phyloP scores from a whole-genome alignment of 2,797 vertebrate species.

The Parauchenoglanis punctatus region DNA sequence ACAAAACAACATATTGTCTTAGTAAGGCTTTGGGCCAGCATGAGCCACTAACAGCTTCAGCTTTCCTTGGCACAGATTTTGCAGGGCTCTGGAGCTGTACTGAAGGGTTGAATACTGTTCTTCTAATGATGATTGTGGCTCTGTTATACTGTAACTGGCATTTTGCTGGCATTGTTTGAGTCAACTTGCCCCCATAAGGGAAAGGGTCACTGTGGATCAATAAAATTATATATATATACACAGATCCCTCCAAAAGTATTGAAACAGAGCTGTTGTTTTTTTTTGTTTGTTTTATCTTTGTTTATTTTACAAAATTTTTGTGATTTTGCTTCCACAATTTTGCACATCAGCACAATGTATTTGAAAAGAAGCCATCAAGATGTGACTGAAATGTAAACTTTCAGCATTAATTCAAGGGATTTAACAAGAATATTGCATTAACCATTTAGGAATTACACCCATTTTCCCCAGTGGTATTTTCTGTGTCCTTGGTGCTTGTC shows the following conservation, averaged over 20 bases:
- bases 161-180: neutral
- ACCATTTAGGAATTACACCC: too few species aligned
- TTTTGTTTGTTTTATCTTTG: too few species aligned
- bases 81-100: neutral
- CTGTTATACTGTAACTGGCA: neutral
- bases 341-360: too few species aligned
- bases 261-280: too few species aligned
- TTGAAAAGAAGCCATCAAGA: too few species aligned
- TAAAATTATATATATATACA: neutral
- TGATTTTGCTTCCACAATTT: too few species aligned
- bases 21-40: neutral
- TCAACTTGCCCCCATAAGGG: neutral
- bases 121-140: neutral
- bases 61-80: neutral
- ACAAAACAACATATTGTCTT: neutral
- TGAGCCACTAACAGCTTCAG: neutral
- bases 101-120: neutral
- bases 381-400: too few species aligned
- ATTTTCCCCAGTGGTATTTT: too few species aligned
- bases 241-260: too few species aligned
- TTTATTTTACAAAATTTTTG: too few species aligned
- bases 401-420: too few species aligned
- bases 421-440: too few species aligned
- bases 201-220: neutral
- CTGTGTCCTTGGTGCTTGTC: neutral